A percentile compares a stretch with the other conserved stretches of the same genome.
Conservation (phyloP, 2,797 vertebrate species). For the Aphelocoma californica region DNA sequence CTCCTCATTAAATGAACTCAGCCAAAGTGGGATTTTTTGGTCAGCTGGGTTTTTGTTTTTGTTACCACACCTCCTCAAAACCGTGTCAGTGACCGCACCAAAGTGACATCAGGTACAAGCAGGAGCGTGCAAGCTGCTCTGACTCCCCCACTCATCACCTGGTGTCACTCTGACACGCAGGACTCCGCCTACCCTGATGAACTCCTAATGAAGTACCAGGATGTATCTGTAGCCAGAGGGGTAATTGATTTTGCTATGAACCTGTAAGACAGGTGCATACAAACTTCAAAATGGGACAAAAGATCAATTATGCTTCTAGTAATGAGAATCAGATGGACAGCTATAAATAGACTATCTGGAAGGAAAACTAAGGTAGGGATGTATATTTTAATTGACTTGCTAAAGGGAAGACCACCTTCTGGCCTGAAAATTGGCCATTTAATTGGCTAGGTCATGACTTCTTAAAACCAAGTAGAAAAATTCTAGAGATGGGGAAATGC, state of each 20-base stretch:
- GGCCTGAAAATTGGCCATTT: neutral
- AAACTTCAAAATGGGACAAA: neutral
- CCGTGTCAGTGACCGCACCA: neutral
- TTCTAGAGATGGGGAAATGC: neutral
- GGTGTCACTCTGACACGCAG: neutral
- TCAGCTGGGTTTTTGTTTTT: neutral
- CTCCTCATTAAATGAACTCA: neutral
- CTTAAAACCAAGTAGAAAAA: neutral
- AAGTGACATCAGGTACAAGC: neutral
- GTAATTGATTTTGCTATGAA: neutral
- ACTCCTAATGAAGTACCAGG: neutral
- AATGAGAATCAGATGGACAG: neutral
- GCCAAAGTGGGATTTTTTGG: fast-evolving
- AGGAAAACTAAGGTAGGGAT: neutral
- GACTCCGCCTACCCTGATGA: neutral
- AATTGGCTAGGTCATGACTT: neutral
- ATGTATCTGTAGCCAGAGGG: neutral
- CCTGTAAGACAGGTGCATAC: neutral
- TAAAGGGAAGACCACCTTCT: neutral
- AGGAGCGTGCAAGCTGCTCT: neutral
- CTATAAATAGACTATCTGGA: neutral
- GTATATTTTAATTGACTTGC: neutral
- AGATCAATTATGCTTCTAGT: neutral
- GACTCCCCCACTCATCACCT: neutral
- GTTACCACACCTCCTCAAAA: neutral